Evolutionary conservation across 2,113 vertebrate genomes (phyloP).

Genomic region (Galbula dea): DNA sequence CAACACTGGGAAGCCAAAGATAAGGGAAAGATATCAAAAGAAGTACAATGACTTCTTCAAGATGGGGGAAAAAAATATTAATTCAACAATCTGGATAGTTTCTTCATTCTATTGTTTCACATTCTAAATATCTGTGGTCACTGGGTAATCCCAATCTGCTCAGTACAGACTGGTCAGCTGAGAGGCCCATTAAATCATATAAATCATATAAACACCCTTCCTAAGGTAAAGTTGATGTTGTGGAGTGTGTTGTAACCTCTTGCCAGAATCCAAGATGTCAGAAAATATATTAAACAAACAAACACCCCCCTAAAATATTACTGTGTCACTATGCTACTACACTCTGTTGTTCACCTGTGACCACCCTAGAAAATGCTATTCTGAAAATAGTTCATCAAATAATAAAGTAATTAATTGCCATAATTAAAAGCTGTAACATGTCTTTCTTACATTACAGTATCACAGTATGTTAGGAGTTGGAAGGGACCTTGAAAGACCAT

Average conservation of each 20-base stretch:
- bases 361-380: not conserved
- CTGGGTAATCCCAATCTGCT: not conserved
- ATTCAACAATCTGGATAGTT: not conserved
- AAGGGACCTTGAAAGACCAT: too few relatives aligned
- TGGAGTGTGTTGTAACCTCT: not conserved
- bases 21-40: not conserved
- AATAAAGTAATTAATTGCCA: not conserved
- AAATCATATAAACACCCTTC: not conserved
- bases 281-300: not conserved
- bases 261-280: not conserved
- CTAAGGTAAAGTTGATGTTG: not conserved
- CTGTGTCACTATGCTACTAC: not conserved
- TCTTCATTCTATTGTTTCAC: not conserved
- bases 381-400: not conserved
- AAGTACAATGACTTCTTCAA: not conserved
- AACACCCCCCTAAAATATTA: not conserved
- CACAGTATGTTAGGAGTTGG: too few relatives aligned
- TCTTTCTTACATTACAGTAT: not conserved
- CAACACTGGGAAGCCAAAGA: not conserved
- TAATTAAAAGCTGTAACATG: not conserved
- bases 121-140: not conserved
- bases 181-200: not conserved
- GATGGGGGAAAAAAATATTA: not conserved
- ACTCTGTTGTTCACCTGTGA: not conserved
- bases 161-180: not conserved